Percentiles rank a stretch among this genome's conserved stretches.
phyloP scores from a whole-genome alignment of 2,797 vertebrate genomes.

The Melanotaenia nigrans region DNA sequence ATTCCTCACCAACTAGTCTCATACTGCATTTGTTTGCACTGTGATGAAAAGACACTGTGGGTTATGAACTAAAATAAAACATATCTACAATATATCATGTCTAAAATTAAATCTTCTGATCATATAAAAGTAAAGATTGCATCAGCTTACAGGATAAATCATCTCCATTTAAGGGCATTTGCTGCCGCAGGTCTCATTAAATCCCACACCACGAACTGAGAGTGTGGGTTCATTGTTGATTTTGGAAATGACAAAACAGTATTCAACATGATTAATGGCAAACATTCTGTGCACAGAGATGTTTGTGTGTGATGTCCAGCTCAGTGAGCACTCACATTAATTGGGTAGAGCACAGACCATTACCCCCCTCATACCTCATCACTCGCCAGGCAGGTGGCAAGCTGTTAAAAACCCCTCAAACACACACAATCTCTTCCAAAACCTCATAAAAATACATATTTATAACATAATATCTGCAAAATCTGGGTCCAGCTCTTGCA shows the following conservation, averaged over 20 bases:
- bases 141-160: not conserved
- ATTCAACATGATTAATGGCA: conserved; percentile 24
- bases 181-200: not conserved
- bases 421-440: conserved; percentile 5
- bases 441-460: not conserved
- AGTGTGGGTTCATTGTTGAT: not conserved
- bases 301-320: conserved; percentile 2
- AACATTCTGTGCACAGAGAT: conserved; percentile 10
- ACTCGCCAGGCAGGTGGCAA: conserved; percentile 42
- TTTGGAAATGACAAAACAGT: not conserved
- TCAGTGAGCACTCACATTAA: conserved; percentile 68
- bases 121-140: not conserved
- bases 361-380: conserved; percentile 33
- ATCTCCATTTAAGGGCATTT: conserved; percentile 3
- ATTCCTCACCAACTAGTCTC: conserved; percentile 3
- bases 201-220: not conserved
- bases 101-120: not conserved
- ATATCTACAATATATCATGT: not conserved
- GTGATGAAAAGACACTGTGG: not conserved
- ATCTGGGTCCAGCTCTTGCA: not conserved
- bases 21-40: conserved; percentile 1
- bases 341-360: conserved; percentile 51
- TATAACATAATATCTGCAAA: not conserved
- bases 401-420: conserved; percentile 16
- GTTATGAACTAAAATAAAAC: not conserved